phyloP scores from a whole-genome alignment of 1,140 invertebrate species.

The Tetraneura akinire region DNA sequence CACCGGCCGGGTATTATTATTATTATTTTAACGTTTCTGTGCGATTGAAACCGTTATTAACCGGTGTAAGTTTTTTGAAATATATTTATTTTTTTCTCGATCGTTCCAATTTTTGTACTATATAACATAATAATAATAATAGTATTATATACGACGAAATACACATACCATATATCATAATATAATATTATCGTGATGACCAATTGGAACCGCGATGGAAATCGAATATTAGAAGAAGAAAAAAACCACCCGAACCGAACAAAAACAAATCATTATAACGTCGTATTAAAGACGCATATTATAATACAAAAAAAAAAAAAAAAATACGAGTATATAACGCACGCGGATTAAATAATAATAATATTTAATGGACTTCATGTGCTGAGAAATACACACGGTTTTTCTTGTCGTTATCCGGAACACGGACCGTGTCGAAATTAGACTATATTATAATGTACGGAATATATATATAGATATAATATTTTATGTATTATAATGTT shows the following conservation, averaged over 20 bases:
- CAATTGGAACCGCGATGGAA: constrained; percentile 12
- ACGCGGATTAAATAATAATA: background rate
- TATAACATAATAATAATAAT: too few relatives aligned
- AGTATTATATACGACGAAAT: too few relatives aligned
- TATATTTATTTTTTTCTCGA: background rate
- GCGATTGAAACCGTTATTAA: constrained; percentile 2
- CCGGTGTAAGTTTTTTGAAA: background rate
- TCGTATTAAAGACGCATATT: too few relatives aligned
- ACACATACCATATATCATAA: background rate
- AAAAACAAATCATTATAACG: too few relatives aligned
- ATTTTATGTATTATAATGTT: background rate
- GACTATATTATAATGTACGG: too few relatives aligned
- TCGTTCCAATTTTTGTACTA: background rate
- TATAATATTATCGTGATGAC: background rate
- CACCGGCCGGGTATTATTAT: too few relatives aligned
- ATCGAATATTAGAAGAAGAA: constrained; percentile 9
- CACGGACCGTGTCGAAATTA: constrained; percentile 48
- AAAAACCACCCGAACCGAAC: too few relatives aligned
- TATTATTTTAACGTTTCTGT: constrained; percentile 45
- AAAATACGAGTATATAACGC: background rate
- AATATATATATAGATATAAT: background rate
- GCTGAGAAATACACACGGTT: constrained; percentile 27
- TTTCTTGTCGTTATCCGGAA: constrained; percentile 29
- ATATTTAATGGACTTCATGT: background rate
- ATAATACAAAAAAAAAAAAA: constrained; percentile 26